Percentiles rank a stretch among this genome's conserved stretches.
Evolutionary conservation across 2,797 vertebrate species (phyloP).

Genomic region (Echiichthys vipera): DNA sequence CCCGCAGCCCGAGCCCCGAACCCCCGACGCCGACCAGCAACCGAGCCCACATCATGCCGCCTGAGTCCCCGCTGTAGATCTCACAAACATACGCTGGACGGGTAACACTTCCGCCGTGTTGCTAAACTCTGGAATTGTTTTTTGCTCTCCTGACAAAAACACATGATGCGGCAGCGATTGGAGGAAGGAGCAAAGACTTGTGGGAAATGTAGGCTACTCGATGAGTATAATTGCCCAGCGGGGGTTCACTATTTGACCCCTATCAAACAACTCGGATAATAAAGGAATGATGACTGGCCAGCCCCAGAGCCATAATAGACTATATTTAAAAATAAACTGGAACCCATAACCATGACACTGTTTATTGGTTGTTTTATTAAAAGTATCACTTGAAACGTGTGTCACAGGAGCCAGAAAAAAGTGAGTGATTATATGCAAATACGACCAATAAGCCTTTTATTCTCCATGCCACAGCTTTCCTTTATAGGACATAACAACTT

Average conservation of each 20-base stretch:
- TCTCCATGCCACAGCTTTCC: too few species aligned
- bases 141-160: conserved; percentile 57
- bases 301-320: too few species aligned
- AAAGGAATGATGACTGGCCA: not conserved
- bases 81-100: not conserved
- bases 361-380: too few species aligned
- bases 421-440: too few species aligned
- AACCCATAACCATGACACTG: too few species aligned
- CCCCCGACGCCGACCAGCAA: conserved; percentile 41
- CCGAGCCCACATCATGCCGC: conserved; percentile 76
- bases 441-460: too few species aligned
- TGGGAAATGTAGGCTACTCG: conserved; percentile 85
- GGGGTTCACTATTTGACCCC: not conserved
- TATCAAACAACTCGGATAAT: not conserved
- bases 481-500: too few species aligned
- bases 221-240: not conserved
- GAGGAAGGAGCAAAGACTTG: conserved; percentile 49
- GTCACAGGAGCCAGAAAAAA: too few species aligned
- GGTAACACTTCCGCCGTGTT: conserved; percentile 39
- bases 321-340: too few species aligned
- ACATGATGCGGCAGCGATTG: conserved; percentile 1
- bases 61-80: conserved; percentile 32
- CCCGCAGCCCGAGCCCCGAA: conserved; percentile 60
- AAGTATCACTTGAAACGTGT: too few species aligned
- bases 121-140: conserved; percentile 38